Conservation (phyloP, 2,113 vertebrate species). For the Centropristis striata region DNA sequence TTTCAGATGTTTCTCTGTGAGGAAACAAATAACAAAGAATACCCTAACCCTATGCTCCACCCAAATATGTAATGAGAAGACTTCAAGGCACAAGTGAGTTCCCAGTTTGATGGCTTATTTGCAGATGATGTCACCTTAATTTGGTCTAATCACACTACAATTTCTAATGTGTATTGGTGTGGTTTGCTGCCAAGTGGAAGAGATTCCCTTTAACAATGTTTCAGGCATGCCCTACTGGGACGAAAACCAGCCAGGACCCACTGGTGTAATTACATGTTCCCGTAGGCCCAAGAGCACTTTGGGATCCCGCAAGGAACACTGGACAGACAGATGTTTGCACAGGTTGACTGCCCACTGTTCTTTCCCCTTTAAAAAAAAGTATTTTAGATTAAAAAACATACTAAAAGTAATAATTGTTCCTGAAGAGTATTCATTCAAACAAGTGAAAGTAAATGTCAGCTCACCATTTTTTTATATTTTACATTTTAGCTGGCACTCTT, state of each 20-base stretch:
- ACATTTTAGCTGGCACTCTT: not conserved
- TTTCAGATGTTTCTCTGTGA: no score
- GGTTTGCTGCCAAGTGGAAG: not conserved
- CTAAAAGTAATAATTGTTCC: not conserved
- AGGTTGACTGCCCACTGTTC: not conserved
- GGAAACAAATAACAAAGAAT: no score
- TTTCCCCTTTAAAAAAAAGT: not conserved
- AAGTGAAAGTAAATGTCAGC: constrained; percentile 28
- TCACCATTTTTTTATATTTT: constrained; percentile 3
- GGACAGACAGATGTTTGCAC: not conserved
- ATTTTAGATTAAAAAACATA: not conserved
- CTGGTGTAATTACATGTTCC: constrained; percentile 23
- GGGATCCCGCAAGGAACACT: not conserved
- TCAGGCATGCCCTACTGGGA: not conserved
- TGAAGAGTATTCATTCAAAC: not conserved
- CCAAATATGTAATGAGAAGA: no score
- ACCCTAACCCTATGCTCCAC: no score
- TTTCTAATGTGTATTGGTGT: not conserved
- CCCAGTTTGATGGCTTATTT: not conserved
- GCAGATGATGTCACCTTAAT: not conserved
- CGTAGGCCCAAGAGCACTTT: not conserved
- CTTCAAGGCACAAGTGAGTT: no score
- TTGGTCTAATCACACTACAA: not conserved
- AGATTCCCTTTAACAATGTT: not conserved
- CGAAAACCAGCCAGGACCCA: not conserved